These are phyloP conservation scores for Exephanes ischioxanthus DNA, from an alignment of 2,888 invertebrate genomes.

Conservation along the genomic window DNA sequence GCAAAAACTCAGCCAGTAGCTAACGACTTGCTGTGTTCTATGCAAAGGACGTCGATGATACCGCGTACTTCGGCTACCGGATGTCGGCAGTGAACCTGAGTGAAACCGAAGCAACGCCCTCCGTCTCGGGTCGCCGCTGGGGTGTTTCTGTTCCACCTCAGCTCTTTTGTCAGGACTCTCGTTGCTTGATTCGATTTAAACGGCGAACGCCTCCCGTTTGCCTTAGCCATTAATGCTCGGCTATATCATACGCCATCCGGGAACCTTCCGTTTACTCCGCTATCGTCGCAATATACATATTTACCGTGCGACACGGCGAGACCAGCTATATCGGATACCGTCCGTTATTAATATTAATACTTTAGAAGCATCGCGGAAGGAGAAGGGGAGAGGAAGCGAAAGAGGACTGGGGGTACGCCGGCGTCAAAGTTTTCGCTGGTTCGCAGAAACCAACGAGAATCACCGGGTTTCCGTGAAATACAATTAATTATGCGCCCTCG, in stretches of 20 bases:
- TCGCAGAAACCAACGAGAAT: slow-evolving; percentile 56
- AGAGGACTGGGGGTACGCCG: slow-evolving; percentile 49
- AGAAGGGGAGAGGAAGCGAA: slow-evolving; percentile 5
- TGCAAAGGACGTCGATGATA: slow-evolving; percentile 9
- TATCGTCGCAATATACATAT: slow-evolving; percentile 58
- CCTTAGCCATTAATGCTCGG: slow-evolving; percentile 69
- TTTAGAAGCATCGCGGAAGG: slow-evolving; percentile 20
- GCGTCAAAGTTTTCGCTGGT: slow-evolving; percentile 59
- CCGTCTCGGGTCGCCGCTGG: slow-evolving; percentile 70
- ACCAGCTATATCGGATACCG: slow-evolving; percentile 51
- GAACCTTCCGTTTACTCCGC: slow-evolving; percentile 17
- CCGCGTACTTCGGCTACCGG: slow-evolving; percentile 23
- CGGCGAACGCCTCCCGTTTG: slow-evolving; percentile 76
- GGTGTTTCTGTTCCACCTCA: slow-evolving; percentile 34
- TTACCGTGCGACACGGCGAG: slow-evolving; percentile 69
- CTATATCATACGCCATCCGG: slow-evolving; percentile 41
- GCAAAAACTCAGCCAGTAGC: neutral
- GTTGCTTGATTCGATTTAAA: slow-evolving; percentile 76
- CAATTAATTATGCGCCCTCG: slow-evolving; percentile 75
- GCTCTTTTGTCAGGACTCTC: slow-evolving; percentile 74
- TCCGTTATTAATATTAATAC: slow-evolving; percentile 74
- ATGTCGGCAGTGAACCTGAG: slow-evolving; percentile 45
- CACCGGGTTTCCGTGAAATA: slow-evolving; percentile 64
- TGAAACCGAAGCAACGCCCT: slow-evolving; percentile 68
- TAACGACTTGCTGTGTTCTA: neutral